A percentile compares a stretch with the other conserved stretches of the same genome.
These are phyloP conservation scores for Eudemis profundana DNA, from an alignment of 2,888 invertebrate species.

Conservation along the genomic window DNA sequence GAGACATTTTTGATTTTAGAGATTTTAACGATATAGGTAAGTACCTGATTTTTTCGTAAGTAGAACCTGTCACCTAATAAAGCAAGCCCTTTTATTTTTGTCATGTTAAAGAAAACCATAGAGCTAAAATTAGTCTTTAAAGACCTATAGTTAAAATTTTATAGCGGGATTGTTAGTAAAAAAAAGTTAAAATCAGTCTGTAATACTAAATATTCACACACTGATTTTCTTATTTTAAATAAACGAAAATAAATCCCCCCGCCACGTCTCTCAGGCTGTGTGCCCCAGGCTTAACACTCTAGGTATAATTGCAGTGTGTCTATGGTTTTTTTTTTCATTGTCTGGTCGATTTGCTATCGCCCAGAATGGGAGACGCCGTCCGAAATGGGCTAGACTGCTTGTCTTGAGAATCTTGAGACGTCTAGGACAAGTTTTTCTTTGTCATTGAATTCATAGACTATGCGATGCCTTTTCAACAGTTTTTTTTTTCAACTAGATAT, in stretches of 20 bases:
- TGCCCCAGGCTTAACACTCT: neutral
- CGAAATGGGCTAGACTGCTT: slow-evolving; percentile 38
- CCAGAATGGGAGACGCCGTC: slow-evolving; percentile 26
- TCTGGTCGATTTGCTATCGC: slow-evolving; percentile 9
- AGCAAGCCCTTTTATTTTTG: no score
- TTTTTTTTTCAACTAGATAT: neutral
- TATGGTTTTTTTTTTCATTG: slow-evolving; percentile 33
- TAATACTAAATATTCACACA: no score
- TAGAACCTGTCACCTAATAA: no score
- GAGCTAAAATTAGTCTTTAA: no score
- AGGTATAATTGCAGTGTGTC: slow-evolving; percentile 12
- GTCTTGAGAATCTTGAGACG: slow-evolving; percentile 8
- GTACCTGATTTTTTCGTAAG: no score
- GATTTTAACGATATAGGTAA: no score
- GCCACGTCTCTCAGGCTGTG: neutral
- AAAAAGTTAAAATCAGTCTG: no score
- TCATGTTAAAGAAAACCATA: no score
- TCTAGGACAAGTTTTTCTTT: slow-evolving; percentile 10
- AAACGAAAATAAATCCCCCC: neutral
- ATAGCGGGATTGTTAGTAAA: no score
- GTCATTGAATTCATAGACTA: slow-evolving; percentile 3
- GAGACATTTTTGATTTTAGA: no score
- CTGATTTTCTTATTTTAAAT: no score
- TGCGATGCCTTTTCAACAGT: slow-evolving; percentile 5
- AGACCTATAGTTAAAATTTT: no score